Percentiles rank a stretch among this genome's conserved stretches.
phyloP scores from a whole-genome alignment of 1,140 invertebrate genomes.

The Elymnias hypermnestra region DNA sequence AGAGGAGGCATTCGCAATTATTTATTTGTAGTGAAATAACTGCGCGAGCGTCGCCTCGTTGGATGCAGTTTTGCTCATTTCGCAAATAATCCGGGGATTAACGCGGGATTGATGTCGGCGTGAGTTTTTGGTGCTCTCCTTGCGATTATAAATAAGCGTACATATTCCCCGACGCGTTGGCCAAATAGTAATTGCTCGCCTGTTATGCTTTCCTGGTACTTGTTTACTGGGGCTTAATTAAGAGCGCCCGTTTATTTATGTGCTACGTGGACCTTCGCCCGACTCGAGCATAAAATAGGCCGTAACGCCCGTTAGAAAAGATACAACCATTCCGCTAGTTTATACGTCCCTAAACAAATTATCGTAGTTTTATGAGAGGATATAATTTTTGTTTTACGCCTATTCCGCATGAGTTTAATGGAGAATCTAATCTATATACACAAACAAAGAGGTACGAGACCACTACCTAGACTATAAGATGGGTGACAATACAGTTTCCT shows the following conservation, averaged over 20 bases:
- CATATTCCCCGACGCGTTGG: conserved; percentile 31
- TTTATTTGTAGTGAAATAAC: conserved; percentile 58
- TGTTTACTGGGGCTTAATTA: conserved; percentile 40
- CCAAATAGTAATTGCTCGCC: conserved; percentile 42
- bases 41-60: conserved; percentile 44
- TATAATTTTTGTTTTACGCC: not conserved
- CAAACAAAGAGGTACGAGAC: too few relatives aligned
- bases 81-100: conserved; percentile 59
- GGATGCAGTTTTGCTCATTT: conserved; percentile 63
- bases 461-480: too few relatives aligned
- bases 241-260: conserved; percentile 26
- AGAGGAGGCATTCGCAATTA: conserved; percentile 44
- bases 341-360: conserved; percentile 5
- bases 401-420: not conserved
- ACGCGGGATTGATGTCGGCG: conserved; percentile 47
- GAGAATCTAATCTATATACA: too few relatives aligned
- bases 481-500: too few relatives aligned
- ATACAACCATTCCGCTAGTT: conserved; percentile 13
- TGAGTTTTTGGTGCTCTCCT: conserved; percentile 39
- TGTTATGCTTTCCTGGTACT: conserved; percentile 47
- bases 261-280: conserved; percentile 20
- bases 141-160: conserved; percentile 47
- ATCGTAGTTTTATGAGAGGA: not conserved
- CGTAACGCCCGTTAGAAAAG: conserved; percentile 21
- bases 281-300: conserved; percentile 17